Evolutionary conservation across 2,888 invertebrate species (phyloP).

Genomic region (Acrobasis suavella): DNA sequence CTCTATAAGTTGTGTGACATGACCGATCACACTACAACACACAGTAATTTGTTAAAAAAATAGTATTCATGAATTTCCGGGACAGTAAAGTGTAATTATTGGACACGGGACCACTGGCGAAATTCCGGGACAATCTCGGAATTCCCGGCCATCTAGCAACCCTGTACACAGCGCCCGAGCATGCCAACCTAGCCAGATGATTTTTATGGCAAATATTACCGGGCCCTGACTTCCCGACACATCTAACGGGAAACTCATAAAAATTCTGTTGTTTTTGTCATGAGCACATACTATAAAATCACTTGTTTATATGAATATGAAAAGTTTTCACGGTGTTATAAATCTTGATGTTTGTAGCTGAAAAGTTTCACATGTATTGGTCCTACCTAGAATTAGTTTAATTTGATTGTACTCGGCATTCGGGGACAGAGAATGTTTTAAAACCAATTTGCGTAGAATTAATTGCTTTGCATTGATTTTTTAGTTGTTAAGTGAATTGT

Average conservation of each 20-base stretch:
- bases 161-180: background rate
- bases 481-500: background rate
- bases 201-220: background rate
- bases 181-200: slow-evolving; percentile 1
- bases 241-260: background rate
- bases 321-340: background rate
- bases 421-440: background rate
- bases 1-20: too few species aligned
- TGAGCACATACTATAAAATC: slow-evolving; percentile 6
- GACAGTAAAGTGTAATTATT: too few species aligned
- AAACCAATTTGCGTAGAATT: background rate
- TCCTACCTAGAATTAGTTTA: background rate
- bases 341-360: background rate
- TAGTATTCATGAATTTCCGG: too few species aligned
- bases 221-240: background rate
- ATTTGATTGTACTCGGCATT: background rate
- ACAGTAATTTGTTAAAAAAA: too few species aligned
- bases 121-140: too few species aligned
- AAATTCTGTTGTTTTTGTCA: slow-evolving; percentile 1
- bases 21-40: too few species aligned
- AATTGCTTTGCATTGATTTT: background rate
- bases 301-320: slow-evolving; percentile 4
- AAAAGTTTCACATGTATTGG: background rate
- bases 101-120: too few species aligned
- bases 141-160: too few species aligned